These are phyloP conservation scores for Carlito syrichta DNA, from an alignment of 2,113 vertebrate genomes.

Conservation along the genomic window DNA sequence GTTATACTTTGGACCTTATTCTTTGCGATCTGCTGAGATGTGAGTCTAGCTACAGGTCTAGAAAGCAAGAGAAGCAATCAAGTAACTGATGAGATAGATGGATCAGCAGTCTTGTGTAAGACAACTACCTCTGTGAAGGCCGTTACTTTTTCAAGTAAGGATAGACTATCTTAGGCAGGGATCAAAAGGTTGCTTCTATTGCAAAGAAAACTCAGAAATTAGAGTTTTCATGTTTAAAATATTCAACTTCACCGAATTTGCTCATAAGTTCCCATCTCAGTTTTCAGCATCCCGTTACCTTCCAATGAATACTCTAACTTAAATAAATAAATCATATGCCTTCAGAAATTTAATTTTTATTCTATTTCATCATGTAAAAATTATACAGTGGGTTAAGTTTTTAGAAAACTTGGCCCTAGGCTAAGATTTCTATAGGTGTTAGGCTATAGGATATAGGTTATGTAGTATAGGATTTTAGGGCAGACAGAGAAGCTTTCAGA, in stretches of 20 bases:
- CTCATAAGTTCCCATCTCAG: neutral
- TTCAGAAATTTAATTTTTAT: neutral
- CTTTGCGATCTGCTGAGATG: neutral
- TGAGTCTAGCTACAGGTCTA: neutral
- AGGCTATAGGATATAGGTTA: neutral
- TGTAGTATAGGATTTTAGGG: neutral
- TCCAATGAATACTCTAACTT: neutral
- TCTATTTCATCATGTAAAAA: neutral
- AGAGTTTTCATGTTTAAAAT: neutral
- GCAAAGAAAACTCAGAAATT: neutral
- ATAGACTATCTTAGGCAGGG: neutral
- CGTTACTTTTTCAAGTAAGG: neutral
- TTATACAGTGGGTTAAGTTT: neutral
- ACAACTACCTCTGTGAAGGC: too few species aligned
- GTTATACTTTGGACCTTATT: neutral
- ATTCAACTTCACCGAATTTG: neutral
- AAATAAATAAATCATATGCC: neutral
- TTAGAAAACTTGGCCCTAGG: neutral
- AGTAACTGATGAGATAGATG: fast-evolving
- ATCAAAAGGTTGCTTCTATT: neutral
- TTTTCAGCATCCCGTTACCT: neutral
- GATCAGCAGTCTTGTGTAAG: neutral
- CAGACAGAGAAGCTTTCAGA: neutral
- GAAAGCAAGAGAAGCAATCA: neutral
- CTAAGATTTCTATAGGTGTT: neutral